phyloP scores from a whole-genome alignment of 1,140 invertebrate species.

The Dendrolimus kikuchii region DNA sequence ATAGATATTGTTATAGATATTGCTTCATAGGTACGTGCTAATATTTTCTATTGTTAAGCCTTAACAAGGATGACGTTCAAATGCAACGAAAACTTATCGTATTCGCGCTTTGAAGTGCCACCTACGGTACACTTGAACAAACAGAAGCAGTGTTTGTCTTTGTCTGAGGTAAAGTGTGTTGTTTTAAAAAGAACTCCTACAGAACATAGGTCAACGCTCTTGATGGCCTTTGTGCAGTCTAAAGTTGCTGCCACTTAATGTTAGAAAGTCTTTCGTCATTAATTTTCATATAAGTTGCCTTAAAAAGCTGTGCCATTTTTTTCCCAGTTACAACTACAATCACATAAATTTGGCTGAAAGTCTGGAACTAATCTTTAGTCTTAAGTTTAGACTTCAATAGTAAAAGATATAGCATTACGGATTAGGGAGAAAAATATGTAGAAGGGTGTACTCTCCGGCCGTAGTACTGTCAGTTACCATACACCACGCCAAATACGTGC shows the following conservation, averaged over 20 bases:
- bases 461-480: too few relatives aligned
- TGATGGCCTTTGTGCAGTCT: constrained; percentile 25
- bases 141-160: constrained; percentile 46
- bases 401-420: too few relatives aligned
- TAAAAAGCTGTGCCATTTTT: too few relatives aligned
- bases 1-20: too few relatives aligned
- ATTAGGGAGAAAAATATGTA: too few relatives aligned
- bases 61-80: constrained; percentile 6
- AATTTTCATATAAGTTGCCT: neutral
- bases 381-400: too few relatives aligned
- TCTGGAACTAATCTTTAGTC: too few relatives aligned
- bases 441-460: too few relatives aligned
- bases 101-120: constrained; percentile 32
- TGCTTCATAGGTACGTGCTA: neutral
- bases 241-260: constrained; percentile 5
- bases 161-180: constrained; percentile 35
- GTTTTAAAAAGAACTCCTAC: constrained; percentile 36
- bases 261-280: neutral
- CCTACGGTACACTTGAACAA: constrained; percentile 45
- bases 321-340: too few relatives aligned
- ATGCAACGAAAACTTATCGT: constrained; percentile 23
- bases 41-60: neutral
- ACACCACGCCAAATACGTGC: too few relatives aligned
- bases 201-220: constrained; percentile 38
- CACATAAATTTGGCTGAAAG: too few relatives aligned